These are phyloP conservation scores for Aporophyla nigra DNA, from an alignment of 2,888 invertebrate species.

Conservation along the genomic window DNA sequence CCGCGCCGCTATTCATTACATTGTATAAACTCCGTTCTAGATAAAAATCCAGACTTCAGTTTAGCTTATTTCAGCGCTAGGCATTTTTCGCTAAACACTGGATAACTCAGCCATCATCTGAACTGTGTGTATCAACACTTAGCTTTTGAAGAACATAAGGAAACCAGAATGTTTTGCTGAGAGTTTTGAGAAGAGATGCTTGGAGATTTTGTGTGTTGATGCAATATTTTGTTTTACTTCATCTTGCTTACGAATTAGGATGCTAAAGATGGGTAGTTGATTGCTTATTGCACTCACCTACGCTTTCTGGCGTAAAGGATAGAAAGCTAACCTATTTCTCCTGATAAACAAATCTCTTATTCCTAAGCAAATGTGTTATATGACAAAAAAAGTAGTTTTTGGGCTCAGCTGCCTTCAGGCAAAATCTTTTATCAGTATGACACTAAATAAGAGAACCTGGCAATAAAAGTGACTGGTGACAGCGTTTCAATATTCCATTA, in stretches of 20 bases:
- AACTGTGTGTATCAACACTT: conserved; percentile 51
- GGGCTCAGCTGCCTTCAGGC: not conserved
- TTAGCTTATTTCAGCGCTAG: conserved; percentile 60
- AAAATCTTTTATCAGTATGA: not conserved
- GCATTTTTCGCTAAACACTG: conserved; percentile 52
- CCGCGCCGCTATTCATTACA: conserved; percentile 54
- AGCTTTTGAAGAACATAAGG: conserved; percentile 46
- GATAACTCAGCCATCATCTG: conserved; percentile 49
- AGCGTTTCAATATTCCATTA: not conserved
- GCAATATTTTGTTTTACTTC: conserved; percentile 40
- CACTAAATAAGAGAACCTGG: not conserved
- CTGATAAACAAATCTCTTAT: no score
- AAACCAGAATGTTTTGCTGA: conserved; percentile 36
- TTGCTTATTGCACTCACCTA: conserved; percentile 16
- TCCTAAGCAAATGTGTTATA: not conserved
- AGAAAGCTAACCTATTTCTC: not conserved
- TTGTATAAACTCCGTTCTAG: conserved; percentile 64
- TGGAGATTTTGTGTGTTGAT: conserved; percentile 38
- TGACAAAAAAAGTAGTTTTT: not conserved
- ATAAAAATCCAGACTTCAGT: conserved; percentile 58
- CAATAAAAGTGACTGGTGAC: no score
- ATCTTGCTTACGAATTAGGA: conserved; percentile 16
- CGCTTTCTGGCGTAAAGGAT: not conserved
- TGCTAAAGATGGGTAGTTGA: conserved; percentile 26
- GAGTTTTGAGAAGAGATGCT: conserved; percentile 28